A percentile compares a stretch with the other conserved stretches of the same genome.
phyloP scores from a whole-genome alignment of 2,888 invertebrate genomes.

The Lissonota sp. region DNA sequence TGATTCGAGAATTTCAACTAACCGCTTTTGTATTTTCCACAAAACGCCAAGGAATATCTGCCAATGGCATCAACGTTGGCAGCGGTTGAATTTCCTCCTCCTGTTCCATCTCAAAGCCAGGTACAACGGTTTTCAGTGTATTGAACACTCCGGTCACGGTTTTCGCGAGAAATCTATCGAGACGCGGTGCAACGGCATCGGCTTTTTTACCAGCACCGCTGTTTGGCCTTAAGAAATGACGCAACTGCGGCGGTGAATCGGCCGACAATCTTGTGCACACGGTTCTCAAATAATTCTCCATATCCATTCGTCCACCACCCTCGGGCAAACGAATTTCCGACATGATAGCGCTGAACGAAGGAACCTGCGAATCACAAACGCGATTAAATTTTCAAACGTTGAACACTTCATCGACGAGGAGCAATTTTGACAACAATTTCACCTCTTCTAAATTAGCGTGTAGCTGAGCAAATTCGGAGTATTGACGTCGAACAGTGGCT shows the following conservation, averaged over 20 bases:
- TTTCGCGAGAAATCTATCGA: conserved; percentile 89
- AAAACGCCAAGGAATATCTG: conserved; percentile 84
- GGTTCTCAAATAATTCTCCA: conserved; percentile 78
- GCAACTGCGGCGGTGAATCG: conserved; percentile 77
- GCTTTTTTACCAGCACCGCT: conserved; percentile 80
- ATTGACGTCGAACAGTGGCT: conserved; percentile 79
- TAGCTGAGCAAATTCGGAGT: conserved; percentile 78
- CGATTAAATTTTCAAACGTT: background rate
- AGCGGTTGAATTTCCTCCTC: conserved; percentile 77
- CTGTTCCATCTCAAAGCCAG: conserved; percentile 84
- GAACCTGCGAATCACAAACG: conserved; percentile 59
- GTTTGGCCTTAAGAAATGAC: conserved; percentile 81
- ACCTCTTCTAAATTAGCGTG: conserved; percentile 79
- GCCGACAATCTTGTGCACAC: conserved; percentile 76
- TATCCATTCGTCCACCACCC: conserved; percentile 79
- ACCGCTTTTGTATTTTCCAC: conserved; percentile 82
- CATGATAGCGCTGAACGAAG: conserved; percentile 73
- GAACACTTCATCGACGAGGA: background rate
- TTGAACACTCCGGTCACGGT: conserved; percentile 93
- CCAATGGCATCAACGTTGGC: conserved; percentile 79
- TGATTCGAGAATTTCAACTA: conserved; percentile 74
- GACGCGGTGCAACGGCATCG: conserved; percentile 85
- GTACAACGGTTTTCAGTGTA: conserved; percentile 89
- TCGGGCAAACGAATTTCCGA: conserved; percentile 77
- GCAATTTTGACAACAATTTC: conserved; percentile 25